phyloP scores from a whole-genome alignment of 1,140 invertebrate genomes.

The Melanaphis sacchari region DNA sequence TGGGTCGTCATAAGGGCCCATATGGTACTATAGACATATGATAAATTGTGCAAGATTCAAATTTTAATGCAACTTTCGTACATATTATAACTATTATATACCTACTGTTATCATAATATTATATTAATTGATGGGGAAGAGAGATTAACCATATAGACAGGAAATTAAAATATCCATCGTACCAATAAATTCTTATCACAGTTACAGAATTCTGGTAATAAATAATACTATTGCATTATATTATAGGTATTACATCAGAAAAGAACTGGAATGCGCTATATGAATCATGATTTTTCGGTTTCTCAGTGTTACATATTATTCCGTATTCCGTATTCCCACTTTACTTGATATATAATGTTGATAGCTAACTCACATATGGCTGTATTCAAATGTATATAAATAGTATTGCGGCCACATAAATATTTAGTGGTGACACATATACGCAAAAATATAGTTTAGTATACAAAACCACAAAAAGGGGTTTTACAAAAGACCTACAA shows the following conservation, averaged over 20 bases:
- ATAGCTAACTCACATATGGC: neutral
- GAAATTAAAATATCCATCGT: neutral
- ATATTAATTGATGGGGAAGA: neutral
- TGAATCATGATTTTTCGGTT: slow-evolving; percentile 13
- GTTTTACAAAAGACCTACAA: slow-evolving; percentile 40
- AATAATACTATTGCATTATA: neutral
- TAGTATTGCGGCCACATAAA: slow-evolving; percentile 8
- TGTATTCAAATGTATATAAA: neutral
- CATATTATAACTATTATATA: neutral
- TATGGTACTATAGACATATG: too few relatives aligned
- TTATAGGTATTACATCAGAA: neutral
- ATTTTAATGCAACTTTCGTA: neutral
- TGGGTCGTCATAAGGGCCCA: neutral
- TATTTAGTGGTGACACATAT: slow-evolving; percentile 34
- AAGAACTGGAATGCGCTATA: neutral
- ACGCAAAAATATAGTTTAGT: slow-evolving; percentile 8
- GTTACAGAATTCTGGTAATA: neutral
- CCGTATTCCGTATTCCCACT: neutral
- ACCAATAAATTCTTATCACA: neutral
- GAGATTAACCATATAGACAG: neutral
- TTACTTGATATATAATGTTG: neutral
- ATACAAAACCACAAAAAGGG: slow-evolving; percentile 46
- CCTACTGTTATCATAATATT: too few relatives aligned
- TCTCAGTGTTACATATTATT: neutral
- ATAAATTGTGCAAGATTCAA: too few relatives aligned